Evolutionary conservation across 2,113 vertebrate species (phyloP), one percentile per base, ranked within the genome.

Genomic region (Anarhynchus alexandrinus): DNA sequence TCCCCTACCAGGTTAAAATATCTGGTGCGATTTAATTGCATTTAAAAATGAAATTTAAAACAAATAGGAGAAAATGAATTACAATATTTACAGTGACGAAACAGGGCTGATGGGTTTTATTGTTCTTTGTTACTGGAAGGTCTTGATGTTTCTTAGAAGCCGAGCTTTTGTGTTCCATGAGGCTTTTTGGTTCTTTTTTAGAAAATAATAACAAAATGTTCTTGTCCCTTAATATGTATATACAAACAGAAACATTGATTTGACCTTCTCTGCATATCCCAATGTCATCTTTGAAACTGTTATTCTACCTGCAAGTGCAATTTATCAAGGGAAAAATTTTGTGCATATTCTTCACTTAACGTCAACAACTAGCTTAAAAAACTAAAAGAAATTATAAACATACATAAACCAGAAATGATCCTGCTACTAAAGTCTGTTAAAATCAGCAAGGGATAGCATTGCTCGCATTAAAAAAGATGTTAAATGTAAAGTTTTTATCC

Each of bases 41-140:
- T 91, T 96, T 82, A 7, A 76, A 94, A 74, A 72, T 76, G 8
- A 69, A 72, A 89, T 89, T 86, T 89, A 79, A 82, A 93, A 82
- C 40, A 94, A 82, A 49, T 62, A 66, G 16, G 15, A 93, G 59
- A 82, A 84, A 93, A 79, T 64, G 0, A 85, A 79, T 91, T 73
- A 42, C 38, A n/a, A 11, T 74, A 52, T 65, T 79, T 87, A 52
- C 26, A 57, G 26, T 54, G 77, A 29, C 29, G 30, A 86, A 92
- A 80, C 10, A n/a, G 27, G 13, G 15, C 22, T 36, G 43, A 22
- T 77, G 57, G 9, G 5, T 76, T 93, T 92, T 88, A 76, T 23
- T 4, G 1, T 59, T 82, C 34, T 84, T 45, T 79, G 27, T 84
- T 76, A n/a, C 54, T 61, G 27, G 58, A 87, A 84, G 45, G 43